These are phyloP conservation scores for Leptinotarsa texana DNA, from an alignment of 1,140 invertebrate species.

Conservation along the genomic window DNA sequence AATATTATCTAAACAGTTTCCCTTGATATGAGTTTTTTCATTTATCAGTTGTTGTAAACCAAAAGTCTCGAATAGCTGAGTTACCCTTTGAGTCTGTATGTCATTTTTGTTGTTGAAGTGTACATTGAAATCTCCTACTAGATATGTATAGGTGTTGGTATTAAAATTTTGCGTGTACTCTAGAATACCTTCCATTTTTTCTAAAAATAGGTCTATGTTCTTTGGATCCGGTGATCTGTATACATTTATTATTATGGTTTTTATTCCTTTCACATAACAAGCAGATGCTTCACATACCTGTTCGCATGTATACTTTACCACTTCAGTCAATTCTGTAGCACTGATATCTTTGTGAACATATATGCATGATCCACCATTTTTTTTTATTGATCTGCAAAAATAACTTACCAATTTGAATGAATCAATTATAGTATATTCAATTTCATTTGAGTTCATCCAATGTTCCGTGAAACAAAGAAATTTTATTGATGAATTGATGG, in stretches of 20 bases:
- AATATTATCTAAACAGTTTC: slow-evolving; percentile 1
- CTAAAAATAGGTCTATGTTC: slow-evolving; percentile 1
- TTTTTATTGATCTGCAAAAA: neutral
- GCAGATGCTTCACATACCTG: neutral
- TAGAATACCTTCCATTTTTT: neutral
- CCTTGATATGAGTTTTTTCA: neutral
- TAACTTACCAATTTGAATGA: slow-evolving; percentile 2
- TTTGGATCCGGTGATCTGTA: neutral
- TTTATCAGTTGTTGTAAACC: neutral
- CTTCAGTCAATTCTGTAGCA: neutral
- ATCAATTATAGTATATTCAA: neutral
- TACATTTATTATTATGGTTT: neutral
- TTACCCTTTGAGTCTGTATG: neutral
- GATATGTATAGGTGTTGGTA: neutral
- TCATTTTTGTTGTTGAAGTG: slow-evolving; percentile 5
- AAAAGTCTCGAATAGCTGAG: neutral
- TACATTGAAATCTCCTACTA: slow-evolving; percentile 4
- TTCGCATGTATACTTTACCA: neutral
- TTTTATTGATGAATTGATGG: too few species aligned
- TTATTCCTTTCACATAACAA: neutral
- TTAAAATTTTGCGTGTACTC: neutral
- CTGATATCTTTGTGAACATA: neutral
- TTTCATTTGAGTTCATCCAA: slow-evolving; percentile 1
- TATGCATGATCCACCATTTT: neutral
- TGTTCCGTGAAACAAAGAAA: neutral